Percentiles rank a stretch among this genome's conserved stretches.
Conservation (phyloP, 2,797 vertebrate species). For the Malurus splendens region DNA sequence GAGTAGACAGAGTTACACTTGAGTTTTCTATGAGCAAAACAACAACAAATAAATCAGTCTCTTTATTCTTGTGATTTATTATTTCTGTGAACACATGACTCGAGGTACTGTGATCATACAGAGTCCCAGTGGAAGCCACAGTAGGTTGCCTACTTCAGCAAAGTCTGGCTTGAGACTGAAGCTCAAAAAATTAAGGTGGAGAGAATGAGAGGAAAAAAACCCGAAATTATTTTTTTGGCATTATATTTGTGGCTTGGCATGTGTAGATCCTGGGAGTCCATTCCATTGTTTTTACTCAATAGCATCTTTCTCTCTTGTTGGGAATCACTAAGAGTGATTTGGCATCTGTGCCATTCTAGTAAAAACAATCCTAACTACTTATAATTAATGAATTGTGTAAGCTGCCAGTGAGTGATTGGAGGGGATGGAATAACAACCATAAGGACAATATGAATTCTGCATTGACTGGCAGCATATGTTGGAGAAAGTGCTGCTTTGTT, state of each 20-base stretch:
- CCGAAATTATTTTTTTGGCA: neutral
- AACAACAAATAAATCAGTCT: neutral
- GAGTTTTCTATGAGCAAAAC: neutral
- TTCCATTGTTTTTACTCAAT: constrained; percentile 38
- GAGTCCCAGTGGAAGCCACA: neutral
- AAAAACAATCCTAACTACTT: constrained; percentile 36
- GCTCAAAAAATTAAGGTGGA: neutral
- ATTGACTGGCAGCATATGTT: neutral
- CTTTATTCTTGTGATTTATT: neutral
- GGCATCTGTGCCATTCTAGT: neutral
- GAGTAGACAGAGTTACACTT: neutral
- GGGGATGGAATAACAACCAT: neutral
- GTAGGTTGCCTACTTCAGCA: neutral
- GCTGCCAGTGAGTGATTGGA: constrained; percentile 8
- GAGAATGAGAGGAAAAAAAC: neutral
- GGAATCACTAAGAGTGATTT: constrained; percentile 12
- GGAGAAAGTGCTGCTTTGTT: neutral
- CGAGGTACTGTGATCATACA: rapidly evolving
- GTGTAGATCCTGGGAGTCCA: neutral
- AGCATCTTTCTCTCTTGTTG: neutral
- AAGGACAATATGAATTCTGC: neutral
- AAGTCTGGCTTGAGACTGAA: neutral
- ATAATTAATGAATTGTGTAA: constrained; percentile 11
- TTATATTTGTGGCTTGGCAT: constrained; percentile 3
- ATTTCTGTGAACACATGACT: neutral